A percentile compares a stretch with the other conserved stretches of the same genome.
These are phyloP conservation scores for Drosophila azteca DNA, from an alignment of 1,140 invertebrate species.

Conservation along the genomic window DNA sequence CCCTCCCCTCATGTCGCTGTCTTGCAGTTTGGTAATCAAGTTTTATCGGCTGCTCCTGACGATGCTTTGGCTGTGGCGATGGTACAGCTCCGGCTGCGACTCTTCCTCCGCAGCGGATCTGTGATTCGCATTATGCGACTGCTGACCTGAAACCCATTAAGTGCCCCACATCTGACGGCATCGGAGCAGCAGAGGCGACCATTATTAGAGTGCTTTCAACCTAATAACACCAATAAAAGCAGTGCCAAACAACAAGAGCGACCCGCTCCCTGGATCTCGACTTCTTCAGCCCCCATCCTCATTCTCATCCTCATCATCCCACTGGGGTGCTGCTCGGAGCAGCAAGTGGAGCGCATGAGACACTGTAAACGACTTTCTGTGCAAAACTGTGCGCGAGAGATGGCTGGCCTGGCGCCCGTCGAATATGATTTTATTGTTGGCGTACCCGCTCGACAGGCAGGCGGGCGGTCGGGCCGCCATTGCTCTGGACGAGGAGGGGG, in stretches of 20 bases:
- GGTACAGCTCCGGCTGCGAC: too few species aligned
- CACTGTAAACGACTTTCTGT: constrained; percentile 66
- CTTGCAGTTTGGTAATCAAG: constrained; percentile 28
- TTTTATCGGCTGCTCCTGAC: constrained; percentile 54
- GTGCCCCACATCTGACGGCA: constrained; percentile 58
- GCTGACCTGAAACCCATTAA: constrained; percentile 79
- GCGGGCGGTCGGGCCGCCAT: constrained; percentile 46
- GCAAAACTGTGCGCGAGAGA: constrained; percentile 68
- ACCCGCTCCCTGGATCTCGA: constrained; percentile 4
- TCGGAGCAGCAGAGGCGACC: constrained; percentile 38
- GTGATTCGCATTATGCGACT: constrained; percentile 74
- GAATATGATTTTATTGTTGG: constrained; percentile 81
- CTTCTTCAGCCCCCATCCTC: constrained; percentile 3
- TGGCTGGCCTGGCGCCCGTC: constrained; percentile 76
- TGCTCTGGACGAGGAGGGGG: constrained; percentile 30
- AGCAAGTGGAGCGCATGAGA: constrained; percentile 49
- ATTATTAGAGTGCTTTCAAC: constrained; percentile 78
- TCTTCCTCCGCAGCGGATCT: constrained; percentile 56
- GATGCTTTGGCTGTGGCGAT: neutral
- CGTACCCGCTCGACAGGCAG: constrained; percentile 50
- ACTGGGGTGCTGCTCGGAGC: constrained; percentile 2
- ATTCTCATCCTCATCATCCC: neutral
- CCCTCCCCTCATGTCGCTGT: neutral
- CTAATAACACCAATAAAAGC: constrained; percentile 80
- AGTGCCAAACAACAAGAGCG: constrained; percentile 60